Base-by-base conservation (phyloP, 1,140 invertebrate species). In the Aphelenchoides fujianensis region DNA sequence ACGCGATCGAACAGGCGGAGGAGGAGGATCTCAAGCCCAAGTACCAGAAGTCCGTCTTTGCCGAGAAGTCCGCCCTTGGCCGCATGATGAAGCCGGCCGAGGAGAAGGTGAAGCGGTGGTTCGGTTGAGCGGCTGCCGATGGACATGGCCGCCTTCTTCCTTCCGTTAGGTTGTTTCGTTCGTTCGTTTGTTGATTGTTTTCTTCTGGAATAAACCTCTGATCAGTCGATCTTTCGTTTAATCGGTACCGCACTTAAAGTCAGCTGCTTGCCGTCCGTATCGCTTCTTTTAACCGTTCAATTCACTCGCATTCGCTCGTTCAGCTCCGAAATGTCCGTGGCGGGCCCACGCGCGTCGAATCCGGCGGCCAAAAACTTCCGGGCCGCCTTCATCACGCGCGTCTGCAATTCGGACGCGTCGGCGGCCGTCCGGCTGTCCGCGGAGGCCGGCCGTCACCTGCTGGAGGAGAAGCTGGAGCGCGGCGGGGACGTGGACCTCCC, bases 41-140 rank as follows among this genome's bases (percentile, higher is more conserved):
- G 41, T 64, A 37, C 2, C 55, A 70, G 36, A 70, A 80, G 28
- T 74, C 70, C 16, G 71, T 74, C 31, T 79, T 79, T 37, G 77
- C 77, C 41, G 77, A 79, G 19, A 72, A 74, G 28, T 7, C 5
- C 52, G 52, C 77, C 37, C 41, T 79, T 3, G 77, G 77, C 34
- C 71, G 70, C 59, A 77, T 71, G 48, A 68, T 79, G 68, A 73
- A 79, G 37, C 77, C 77, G 3, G 37, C 79, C 12, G 77, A 66
- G 32, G 28, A 66, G 31, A 34, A 12, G 31, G 27, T 66, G n/a
- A 34, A 16, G 16, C 63, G 63, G 37, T 66, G 31, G 31, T 34
- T n/a, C 36, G 2, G 59, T 1, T 61, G 19, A 28, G n/a, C 36
- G 9, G 7, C 41, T 61, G 41, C 41, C n/a, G n/a, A n/a, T n/a